Evolutionary conservation across 2,113 vertebrate species (phyloP).

Genomic region (Anser cygnoides): DNA sequence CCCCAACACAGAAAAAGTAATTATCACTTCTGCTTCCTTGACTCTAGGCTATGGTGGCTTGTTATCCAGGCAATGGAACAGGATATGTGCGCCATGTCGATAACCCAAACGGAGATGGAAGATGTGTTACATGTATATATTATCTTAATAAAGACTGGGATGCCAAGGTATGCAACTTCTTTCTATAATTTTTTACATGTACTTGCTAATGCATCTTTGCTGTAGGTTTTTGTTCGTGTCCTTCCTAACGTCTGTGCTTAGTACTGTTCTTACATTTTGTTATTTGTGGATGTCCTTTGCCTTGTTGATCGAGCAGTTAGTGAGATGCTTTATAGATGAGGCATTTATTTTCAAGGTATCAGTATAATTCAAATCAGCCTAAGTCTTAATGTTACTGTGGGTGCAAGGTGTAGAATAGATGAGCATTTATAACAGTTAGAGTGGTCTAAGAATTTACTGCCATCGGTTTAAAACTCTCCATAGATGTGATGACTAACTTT

Average conservation of each 20-base stretch:
- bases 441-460: neutral
- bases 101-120: constrained; percentile 94
- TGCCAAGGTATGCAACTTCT: constrained; percentile 85
- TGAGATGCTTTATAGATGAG: neutral
- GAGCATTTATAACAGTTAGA: neutral
- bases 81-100: constrained; percentile 96
- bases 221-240: neutral
- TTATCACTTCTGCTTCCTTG: constrained; percentile 14
- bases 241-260: neutral
- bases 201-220: neutral
- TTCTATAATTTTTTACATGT: neutral
- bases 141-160: constrained; percentile 98
- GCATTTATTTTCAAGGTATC: neutral
- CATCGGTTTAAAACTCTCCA: neutral
- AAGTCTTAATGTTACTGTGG: neutral
- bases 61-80: constrained; percentile 94
- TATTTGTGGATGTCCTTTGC: neutral
- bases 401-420: neutral
- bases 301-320: neutral
- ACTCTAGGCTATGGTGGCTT: constrained; percentile 94
- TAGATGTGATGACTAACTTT: neutral
- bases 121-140: constrained; percentile 98
- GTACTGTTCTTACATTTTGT: neutral
- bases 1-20: neutral
- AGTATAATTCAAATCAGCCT: neutral